Percentiles rank a stretch among this genome's conserved stretches.
These are phyloP conservation scores for Oryctolagus cuniculus DNA, from an alignment of 2,113 vertebrate genomes.

Conservation along the genomic window mOryCun1.1 NC_091434.1:39432501-39433000, in stretches of 20 bases:
- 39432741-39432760: neutral
- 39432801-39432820: neutral
- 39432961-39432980: neutral
- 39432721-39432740: neutral
- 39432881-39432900: too few relatives aligned
- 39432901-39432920: too few relatives aligned
- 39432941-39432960: too few relatives aligned
- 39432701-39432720: neutral
- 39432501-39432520: neutral
- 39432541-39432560: neutral
- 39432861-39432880: neutral
- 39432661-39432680: neutral
- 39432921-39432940: too few relatives aligned
- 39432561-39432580: neutral
- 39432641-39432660: neutral
- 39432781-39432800: neutral
- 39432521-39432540: neutral
- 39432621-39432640: neutral
- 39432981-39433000: neutral
- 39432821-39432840: neutral
- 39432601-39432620: neutral
- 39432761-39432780: neutral
- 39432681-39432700: neutral
- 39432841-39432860: neutral
- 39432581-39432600: neutral